Conservation (phyloP, 2,113 vertebrate genomes). For the Lanius collurio region DNA sequence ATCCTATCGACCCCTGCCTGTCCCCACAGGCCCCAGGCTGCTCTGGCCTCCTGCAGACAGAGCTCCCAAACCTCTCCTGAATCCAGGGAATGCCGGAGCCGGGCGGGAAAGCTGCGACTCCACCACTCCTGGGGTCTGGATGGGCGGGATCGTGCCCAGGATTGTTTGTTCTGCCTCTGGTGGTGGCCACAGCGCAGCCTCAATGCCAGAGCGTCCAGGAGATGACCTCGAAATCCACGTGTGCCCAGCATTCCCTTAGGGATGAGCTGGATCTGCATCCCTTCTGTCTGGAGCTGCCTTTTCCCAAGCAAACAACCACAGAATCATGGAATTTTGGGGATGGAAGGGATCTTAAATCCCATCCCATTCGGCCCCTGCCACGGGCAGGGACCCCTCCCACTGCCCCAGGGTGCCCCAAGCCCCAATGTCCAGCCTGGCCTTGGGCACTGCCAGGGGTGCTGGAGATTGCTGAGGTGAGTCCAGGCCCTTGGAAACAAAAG, state of each 20-base stretch:
- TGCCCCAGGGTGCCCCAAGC: not conserved
- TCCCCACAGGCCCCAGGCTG: not conserved
- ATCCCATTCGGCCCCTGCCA: not conserved
- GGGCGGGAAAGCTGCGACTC: not conserved
- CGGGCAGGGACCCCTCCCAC: not conserved
- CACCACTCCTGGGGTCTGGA: not conserved
- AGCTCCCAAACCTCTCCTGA: not conserved
- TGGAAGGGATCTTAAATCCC: not conserved
- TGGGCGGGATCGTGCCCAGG: not conserved
- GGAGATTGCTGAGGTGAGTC: not conserved
- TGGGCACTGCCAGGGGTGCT: not conserved
- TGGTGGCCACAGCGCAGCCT: not conserved
- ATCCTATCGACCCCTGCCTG: not conserved
- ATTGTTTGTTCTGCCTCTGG: rapidly evolving
- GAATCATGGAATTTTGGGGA: not conserved
- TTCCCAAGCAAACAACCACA: rapidly evolving
- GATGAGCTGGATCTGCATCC: not conserved
- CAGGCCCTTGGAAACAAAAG: not conserved
- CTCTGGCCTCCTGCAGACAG: not conserved
- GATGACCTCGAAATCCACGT: rapidly evolving
- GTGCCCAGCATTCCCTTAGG: not conserved
- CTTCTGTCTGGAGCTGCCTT: not conserved
- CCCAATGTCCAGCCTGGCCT: not conserved
- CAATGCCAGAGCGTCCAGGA: rapidly evolving
- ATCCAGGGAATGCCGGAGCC: not conserved